These are phyloP conservation scores for Lobophora halterata DNA, from an alignment of 2,888 invertebrate species.

Conservation along the genomic window DNA sequence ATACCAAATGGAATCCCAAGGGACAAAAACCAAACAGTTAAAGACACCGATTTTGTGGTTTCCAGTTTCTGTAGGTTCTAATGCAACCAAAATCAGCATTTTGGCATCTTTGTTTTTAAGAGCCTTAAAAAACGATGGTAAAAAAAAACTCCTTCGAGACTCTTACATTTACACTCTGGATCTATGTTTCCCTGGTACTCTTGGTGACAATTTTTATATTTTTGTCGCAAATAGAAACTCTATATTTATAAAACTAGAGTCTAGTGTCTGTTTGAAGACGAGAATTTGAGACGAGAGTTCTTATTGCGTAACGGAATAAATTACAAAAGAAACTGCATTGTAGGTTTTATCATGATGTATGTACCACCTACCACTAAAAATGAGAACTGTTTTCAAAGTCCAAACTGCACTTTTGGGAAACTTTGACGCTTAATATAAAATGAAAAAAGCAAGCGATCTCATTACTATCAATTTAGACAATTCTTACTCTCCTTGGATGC, in stretches of 20 bases:
- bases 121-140: not conserved
- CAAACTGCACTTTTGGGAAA: too few relatives aligned
- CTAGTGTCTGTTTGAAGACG: too few relatives aligned
- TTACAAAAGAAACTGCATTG: too few relatives aligned
- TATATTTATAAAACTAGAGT: conserved; percentile 8
- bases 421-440: conserved; percentile 20
- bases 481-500: conserved; percentile 50
- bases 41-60: conserved; percentile 38
- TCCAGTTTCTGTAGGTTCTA: conserved; percentile 21
- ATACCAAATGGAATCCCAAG: conserved; percentile 31
- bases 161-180: conserved; percentile 11
- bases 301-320: too few relatives aligned
- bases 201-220: conserved; percentile 54
- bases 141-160: not conserved
- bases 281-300: too few relatives aligned
- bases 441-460: conserved; percentile 29
- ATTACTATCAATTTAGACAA: conserved; percentile 33
- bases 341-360: too few relatives aligned
- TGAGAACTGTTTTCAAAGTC: too few relatives aligned
- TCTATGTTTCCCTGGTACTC: conserved; percentile 52
- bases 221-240: conserved; percentile 14
- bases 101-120: conserved; percentile 2
- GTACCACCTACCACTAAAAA: too few relatives aligned
- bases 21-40: conserved; percentile 44
- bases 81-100: conserved; percentile 12